Evolutionary conservation across 2,797 vertebrate genomes (phyloP).

Genomic region (Enteromius fasciolatus): DNA sequence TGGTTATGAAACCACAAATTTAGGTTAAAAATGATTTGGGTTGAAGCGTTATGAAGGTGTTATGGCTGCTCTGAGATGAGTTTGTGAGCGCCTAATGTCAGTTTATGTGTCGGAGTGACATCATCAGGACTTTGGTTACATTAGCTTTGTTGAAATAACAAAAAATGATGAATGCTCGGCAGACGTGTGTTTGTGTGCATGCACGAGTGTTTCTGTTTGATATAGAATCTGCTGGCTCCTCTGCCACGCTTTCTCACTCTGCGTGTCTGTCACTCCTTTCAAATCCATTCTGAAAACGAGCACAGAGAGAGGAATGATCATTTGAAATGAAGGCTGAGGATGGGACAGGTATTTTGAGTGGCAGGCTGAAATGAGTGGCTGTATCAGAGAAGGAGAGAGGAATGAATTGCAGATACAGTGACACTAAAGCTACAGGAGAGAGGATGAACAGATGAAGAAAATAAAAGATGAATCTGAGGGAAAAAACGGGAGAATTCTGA

Average conservation of each 20-base stretch:
- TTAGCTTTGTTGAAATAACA: conserved; percentile 32
- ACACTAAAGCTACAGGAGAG: conserved; percentile 51
- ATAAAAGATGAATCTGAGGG: conserved; percentile 42
- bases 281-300: conserved; percentile 69
- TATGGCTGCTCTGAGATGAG: conserved; percentile 13
- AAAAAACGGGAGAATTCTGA: conserved; percentile 38
- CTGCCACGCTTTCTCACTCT: conserved; percentile 55
- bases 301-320: conserved; percentile 56
- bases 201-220: conserved; percentile 46
- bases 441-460: conserved; percentile 14
- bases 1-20: background rate
- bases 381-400: conserved; percentile 65
- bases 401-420: conserved; percentile 71
- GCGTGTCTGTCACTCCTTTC: conserved; percentile 65
- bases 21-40: background rate
- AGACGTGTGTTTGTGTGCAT: conserved; percentile 33
- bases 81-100: conserved; percentile 12
- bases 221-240: conserved; percentile 47
- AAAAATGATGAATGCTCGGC: conserved; percentile 1
- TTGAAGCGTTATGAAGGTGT: background rate
- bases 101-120: conserved; percentile 14
- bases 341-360: conserved; percentile 74
- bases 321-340: conserved; percentile 71
- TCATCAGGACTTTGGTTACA: conserved; percentile 10
- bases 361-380: conserved; percentile 76